These are phyloP conservation scores for Chaetura pelagica DNA, from an alignment of 2,113 vertebrate genomes.

Conservation along the genomic window DNA sequence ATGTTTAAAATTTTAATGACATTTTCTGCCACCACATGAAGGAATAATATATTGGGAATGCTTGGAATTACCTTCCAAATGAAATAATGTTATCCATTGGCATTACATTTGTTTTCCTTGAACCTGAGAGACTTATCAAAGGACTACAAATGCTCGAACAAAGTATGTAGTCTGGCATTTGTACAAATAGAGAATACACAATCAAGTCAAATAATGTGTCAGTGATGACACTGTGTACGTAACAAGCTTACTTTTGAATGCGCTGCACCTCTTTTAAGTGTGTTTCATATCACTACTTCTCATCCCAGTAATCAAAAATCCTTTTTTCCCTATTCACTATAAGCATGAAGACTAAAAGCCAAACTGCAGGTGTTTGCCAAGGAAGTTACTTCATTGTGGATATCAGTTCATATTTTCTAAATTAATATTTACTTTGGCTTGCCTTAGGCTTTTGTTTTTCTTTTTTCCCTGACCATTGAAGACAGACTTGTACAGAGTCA, in stretches of 20 bases:
- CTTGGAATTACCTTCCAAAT: not conserved
- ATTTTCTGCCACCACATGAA: not conserved
- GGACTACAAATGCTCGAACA: not conserved
- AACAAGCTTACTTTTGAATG: slow-evolving; percentile 24
- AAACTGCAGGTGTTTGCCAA: slow-evolving; percentile 61
- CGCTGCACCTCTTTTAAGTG: not conserved
- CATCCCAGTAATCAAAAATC: slow-evolving; percentile 27
- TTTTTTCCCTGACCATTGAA: slow-evolving; percentile 41
- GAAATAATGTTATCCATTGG: not conserved
- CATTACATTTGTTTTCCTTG: not conserved
- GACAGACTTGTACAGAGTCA: not conserved
- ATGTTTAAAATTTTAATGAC: not conserved
- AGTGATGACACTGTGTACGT: not conserved
- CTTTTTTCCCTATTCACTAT: slow-evolving; percentile 7
- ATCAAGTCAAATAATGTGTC: slow-evolving; percentile 18
- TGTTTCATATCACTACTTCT: slow-evolving; percentile 35
- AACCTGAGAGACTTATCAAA: not conserved
- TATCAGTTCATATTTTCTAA: slow-evolving; percentile 57
- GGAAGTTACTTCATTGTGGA: slow-evolving; percentile 49
- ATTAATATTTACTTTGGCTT: slow-evolving; percentile 73
- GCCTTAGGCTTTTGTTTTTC: slow-evolving; percentile 54
- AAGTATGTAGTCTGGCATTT: not conserved
- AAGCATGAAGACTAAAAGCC: slow-evolving; percentile 23
- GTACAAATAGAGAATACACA: not conserved
- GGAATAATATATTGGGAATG: not conserved